Conservation (phyloP, 2,797 vertebrate genomes). For the Acomys russatus region DNA sequence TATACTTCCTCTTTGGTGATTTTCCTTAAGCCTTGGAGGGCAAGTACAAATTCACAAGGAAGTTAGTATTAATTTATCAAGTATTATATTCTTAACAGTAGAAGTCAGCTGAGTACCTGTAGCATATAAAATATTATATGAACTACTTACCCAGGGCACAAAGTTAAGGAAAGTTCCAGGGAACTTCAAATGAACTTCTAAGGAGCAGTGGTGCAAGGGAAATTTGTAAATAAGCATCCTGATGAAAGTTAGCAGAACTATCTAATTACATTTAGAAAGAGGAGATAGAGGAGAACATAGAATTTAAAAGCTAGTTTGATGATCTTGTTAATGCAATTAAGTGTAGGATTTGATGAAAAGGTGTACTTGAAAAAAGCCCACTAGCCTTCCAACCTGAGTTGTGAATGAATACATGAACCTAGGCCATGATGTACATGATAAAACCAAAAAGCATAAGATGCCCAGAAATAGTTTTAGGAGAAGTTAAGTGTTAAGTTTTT, state of each 20-base stretch:
- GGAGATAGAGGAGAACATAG: background rate
- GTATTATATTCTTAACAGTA: background rate
- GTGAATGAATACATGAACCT: accelerated
- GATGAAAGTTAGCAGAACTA: background rate
- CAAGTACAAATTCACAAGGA: background rate
- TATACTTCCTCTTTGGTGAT: background rate
- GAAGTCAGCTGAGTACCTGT: background rate
- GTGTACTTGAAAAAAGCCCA: background rate
- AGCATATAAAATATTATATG: background rate
- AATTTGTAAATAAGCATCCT: background rate
- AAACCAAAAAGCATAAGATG: background rate
- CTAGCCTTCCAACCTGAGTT: background rate
- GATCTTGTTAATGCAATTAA: background rate
- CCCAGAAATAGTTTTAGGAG: background rate
- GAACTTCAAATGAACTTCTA: background rate
- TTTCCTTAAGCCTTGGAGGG: background rate
- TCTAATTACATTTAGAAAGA: background rate
- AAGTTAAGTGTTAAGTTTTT: background rate
- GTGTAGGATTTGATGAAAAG: background rate
- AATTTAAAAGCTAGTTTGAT: background rate
- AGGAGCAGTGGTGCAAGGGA: background rate
- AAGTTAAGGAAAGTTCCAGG: background rate
- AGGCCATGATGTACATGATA: too few relatives aligned
- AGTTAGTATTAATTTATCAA: background rate
- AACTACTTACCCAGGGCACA: background rate